Evolutionary conservation across 2,797 vertebrate species (phyloP).

Genomic region (Phalloptychus januarius): DNA sequence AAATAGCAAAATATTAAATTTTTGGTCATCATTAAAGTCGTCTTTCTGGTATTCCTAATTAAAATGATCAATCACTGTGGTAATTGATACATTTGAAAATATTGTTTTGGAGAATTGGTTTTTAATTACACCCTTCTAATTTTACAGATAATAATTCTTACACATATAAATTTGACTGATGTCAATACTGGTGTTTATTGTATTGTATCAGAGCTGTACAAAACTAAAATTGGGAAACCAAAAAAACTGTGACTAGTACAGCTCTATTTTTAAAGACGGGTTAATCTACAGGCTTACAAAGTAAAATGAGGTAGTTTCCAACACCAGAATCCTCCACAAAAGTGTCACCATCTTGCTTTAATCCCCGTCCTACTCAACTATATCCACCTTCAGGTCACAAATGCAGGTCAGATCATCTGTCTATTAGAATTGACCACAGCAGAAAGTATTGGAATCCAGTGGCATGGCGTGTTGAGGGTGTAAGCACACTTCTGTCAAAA

Average conservation of each 20-base stretch:
- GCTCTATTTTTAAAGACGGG: background rate
- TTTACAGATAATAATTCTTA: background rate
- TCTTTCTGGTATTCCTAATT: too few relatives aligned
- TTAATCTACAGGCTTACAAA: background rate
- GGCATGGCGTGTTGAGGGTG: slow-evolving; percentile 45
- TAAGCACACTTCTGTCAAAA: slow-evolving; percentile 53
- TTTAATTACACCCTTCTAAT: background rate
- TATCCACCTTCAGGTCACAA: slow-evolving; percentile 58
- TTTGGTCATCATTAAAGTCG: too few relatives aligned
- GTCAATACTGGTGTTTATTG: background rate
- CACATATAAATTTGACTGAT: background rate
- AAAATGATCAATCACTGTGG: too few relatives aligned
- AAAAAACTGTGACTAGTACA: background rate
- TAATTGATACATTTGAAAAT: too few relatives aligned
- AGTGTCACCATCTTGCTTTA: background rate
- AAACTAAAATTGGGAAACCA: background rate
- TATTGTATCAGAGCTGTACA: background rate
- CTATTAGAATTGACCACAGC: slow-evolving; percentile 52
- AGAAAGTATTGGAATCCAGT: slow-evolving; percentile 66
- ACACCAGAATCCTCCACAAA: slow-evolving; percentile 7
- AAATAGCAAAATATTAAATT: too few relatives aligned
- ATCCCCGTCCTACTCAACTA: slow-evolving; percentile 12
- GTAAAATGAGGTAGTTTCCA: slow-evolving; percentile 21
- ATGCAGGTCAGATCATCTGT: slow-evolving; percentile 45
- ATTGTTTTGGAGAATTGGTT: background rate